These are phyloP conservation scores for Oceanodroma leucorhoa DNA, from an alignment of 2,797 vertebrate species.

Conservation along the genomic window DNA sequence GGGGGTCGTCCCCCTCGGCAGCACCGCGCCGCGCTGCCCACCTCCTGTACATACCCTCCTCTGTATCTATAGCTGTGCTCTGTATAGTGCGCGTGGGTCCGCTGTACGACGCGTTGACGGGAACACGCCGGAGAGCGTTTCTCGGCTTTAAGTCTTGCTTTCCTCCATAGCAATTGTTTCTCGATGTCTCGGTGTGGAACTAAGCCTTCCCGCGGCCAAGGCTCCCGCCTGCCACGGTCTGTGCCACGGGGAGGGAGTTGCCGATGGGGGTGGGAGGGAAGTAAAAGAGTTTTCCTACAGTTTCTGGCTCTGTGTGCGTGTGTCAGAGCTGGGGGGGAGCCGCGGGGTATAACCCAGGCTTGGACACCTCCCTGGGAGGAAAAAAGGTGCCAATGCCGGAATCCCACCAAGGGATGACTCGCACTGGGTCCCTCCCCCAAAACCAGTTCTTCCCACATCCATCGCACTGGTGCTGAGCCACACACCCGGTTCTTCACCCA, in stretches of 20 bases:
- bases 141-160: neutral
- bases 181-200: neutral
- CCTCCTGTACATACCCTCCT: neutral
- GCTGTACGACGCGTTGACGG: neutral
- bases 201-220: fast-evolving
- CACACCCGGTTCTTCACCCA: fast-evolving
- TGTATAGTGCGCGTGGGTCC: neutral
- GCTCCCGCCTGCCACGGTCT: neutral
- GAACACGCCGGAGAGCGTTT: fast-evolving
- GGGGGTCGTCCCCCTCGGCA: neutral
- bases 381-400: neutral
- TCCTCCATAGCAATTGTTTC: neutral
- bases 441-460: neutral
- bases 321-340: neutral
- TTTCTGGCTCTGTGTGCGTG: neutral
- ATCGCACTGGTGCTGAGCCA: neutral
- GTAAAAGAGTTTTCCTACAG: constrained; percentile 17
- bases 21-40: neutral
- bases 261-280: neutral
- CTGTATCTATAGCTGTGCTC: neutral
- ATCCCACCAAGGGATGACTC: fast-evolving
- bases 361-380: neutral
- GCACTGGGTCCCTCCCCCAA: no score
- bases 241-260: neutral
- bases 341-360: fast-evolving